Evolutionary conservation across 2,113 vertebrate species (phyloP).

Genomic region (Meles meles): DNA sequence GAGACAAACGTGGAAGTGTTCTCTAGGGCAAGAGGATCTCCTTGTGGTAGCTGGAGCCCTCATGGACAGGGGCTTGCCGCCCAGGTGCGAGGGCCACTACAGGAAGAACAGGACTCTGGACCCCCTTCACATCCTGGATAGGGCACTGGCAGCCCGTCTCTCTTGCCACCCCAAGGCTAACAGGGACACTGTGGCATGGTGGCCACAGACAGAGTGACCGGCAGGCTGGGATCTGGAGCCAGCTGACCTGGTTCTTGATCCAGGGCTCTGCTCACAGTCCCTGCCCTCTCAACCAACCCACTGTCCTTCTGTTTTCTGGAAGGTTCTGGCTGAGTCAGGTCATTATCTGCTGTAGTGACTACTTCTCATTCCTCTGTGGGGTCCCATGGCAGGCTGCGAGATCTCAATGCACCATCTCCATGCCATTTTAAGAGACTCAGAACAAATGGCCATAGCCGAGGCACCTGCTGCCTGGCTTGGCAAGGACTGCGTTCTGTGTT

Average conservation of each 20-base stretch:
- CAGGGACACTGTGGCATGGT: background rate
- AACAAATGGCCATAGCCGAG: constrained; percentile 32
- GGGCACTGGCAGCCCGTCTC: background rate
- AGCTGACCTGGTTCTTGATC: no score
- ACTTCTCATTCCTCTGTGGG: background rate
- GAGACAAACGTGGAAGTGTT: constrained; percentile 46
- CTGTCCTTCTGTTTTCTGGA: background rate
- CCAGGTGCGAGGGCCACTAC: fast-evolving
- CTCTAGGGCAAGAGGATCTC: background rate
- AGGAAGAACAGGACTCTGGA: background rate
- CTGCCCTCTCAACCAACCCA: background rate
- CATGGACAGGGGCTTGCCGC: background rate
- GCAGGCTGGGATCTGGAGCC: background rate
- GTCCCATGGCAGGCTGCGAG: constrained; percentile 54
- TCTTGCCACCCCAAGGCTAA: background rate
- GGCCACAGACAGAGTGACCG: background rate
- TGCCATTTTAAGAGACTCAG: constrained; percentile 62
- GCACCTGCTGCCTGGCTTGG: constrained; percentile 52
- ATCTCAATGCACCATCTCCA: constrained; percentile 52
- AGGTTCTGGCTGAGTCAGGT: constrained; percentile 40
- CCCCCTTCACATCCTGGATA: fast-evolving
- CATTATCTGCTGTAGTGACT: background rate
- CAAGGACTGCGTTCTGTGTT: constrained; percentile 60
- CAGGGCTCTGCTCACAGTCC: background rate
- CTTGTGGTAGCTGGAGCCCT: background rate